Conservation (phyloP, 2,888 invertebrate species). For the Sturmia bella region DNA sequence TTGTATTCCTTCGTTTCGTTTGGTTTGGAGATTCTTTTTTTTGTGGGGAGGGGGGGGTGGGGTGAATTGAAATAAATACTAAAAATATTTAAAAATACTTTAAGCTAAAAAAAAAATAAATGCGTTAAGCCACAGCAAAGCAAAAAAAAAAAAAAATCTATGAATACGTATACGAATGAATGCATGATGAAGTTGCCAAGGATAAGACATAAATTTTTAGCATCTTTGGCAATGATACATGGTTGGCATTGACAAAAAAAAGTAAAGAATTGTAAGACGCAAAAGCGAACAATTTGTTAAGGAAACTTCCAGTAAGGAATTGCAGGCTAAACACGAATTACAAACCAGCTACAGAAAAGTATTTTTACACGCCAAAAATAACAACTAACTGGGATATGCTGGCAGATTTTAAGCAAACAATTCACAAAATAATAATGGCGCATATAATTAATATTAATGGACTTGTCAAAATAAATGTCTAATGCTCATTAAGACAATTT, state of each 20-base stretch:
- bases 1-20: slow-evolving; percentile 30
- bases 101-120: slow-evolving; percentile 41
- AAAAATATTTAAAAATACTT: slow-evolving; percentile 53
- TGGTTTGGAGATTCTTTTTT: slow-evolving; percentile 10
- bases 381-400: too few species aligned
- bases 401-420: too few species aligned
- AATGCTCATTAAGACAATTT: too few species aligned
- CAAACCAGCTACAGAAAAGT: neutral
- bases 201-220: slow-evolving; percentile 57
- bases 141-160: slow-evolving; percentile 5
- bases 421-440: too few species aligned
- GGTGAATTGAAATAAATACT: slow-evolving; percentile 33
- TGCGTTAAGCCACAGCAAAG: slow-evolving; percentile 50
- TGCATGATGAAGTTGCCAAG: slow-evolving; percentile 67
- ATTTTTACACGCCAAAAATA: neutral
- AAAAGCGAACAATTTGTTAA: neutral
- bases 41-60: too few species aligned
- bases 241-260: slow-evolving; percentile 40
- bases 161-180: slow-evolving; percentile 39
- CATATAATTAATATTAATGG: too few species aligned
- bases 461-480: too few species aligned
- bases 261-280: neutral
- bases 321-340: neutral
- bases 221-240: slow-evolving; percentile 66
- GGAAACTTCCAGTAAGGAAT: neutral